Conservation (phyloP, 1,140 invertebrate species). For the Homarus americanus region DNA sequence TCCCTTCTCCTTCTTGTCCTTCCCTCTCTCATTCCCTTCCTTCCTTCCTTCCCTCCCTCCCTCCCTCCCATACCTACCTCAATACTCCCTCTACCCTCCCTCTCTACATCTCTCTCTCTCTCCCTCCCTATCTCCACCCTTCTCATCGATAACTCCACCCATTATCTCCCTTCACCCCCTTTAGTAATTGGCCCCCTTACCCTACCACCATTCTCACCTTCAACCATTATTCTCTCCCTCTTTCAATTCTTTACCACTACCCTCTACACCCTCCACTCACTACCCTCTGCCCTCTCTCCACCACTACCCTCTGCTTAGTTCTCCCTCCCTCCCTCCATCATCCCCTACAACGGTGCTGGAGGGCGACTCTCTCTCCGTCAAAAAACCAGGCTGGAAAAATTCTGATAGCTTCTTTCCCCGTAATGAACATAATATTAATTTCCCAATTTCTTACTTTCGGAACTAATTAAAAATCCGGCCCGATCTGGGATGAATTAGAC, state of each 20-base stretch:
- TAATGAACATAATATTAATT: slow-evolving; percentile 75
- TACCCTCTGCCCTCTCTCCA: neutral
- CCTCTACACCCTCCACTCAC: neutral
- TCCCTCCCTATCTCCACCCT: too few species aligned
- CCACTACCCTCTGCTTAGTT: neutral
- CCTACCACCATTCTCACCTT: neutral
- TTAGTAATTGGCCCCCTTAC: neutral
- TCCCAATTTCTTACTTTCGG: slow-evolving; percentile 66
- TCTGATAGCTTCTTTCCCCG: slow-evolving; percentile 73
- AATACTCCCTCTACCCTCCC: too few species aligned
- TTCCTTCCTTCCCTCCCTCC: too few species aligned
- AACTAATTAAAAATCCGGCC: slow-evolving; percentile 73
- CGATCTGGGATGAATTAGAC: slow-evolving; percentile 73
- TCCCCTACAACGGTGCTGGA: slow-evolving; percentile 34
- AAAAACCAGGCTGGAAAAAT: slow-evolving; percentile 61
- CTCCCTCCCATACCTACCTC: too few species aligned
- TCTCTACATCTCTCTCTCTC: too few species aligned
- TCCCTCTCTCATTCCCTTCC: too few species aligned
- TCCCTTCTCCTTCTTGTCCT: too few species aligned
- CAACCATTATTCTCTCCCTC: neutral
- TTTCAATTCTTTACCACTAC: neutral
- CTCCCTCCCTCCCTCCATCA: slow-evolving; percentile 28
- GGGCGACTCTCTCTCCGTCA: neutral
- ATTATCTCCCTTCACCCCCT: too few species aligned
- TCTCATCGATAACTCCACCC: too few species aligned